Evolutionary conservation across 2,797 vertebrate species (phyloP), one percentile per base, ranked within the genome.

Genomic region (Gymnocypris eckloni): DNA sequence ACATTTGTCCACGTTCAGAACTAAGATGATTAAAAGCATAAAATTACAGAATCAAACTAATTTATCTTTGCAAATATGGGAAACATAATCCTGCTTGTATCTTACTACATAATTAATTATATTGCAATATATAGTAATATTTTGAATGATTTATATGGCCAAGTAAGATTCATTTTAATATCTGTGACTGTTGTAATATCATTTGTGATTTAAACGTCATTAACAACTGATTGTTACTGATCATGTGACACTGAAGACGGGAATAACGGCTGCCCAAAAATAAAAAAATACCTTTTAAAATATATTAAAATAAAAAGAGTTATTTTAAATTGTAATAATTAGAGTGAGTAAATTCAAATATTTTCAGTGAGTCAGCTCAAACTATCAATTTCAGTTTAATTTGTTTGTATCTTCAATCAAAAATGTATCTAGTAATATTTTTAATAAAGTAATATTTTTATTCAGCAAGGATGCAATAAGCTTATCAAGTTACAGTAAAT

Each of bases 1-100:
- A 61, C 3, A 4, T 73, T 9, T 70, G 20, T 43, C 28, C 64
- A 81, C 33, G 10, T 52, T n/a, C 18, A 81, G 12, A 41, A 61
- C 61, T 43, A 43, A 79, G 54, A 79, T 43, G 15, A 79, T 43
- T 25, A 79, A 61, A 59, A 43, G 37, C 22, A 56, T 71, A 43
- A 71, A 71, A 81, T 25, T 41, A 83, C 18, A 75, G 7, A 69
- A 69, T 41, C n/a, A 25, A 52, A 67, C 37, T 16, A 41, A 50
- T 25, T 67, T 50, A 50, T 67, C 43, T 67, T 22, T 1, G 20
- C 75, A 41, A 22, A 50, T 25, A 52, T 33, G 12, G 16, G 61
- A 81, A 81, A 22, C 11, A 22, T 22, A 61, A 39, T 77, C 50
- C 9, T n/a, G 6, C 77, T 28, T 64, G 7, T 25, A 64, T 15